Evolutionary conservation across 23 tunicate genomes (phyloP).

Genomic region (Styela plicata): DNA sequence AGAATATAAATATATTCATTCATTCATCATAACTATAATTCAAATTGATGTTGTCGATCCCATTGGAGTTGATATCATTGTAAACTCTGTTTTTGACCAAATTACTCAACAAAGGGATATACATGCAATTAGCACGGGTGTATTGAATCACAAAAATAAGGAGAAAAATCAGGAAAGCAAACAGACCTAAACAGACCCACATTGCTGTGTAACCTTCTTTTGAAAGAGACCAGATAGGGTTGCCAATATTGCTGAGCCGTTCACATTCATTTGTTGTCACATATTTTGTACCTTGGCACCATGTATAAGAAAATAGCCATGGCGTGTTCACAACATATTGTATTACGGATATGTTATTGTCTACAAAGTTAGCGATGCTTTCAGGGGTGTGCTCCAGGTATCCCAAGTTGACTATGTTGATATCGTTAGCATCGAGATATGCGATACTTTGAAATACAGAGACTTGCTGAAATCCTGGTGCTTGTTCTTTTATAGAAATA

Average conservation of each 20-base stretch:
- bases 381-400: constrained; percentile 26
- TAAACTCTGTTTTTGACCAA: background rate
- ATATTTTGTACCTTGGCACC: constrained; percentile 70
- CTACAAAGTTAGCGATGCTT: constrained; percentile 8
- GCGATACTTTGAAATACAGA: constrained; percentile 1
- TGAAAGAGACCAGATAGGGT: constrained; percentile 38
- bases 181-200: constrained; percentile 28
- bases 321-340: constrained; percentile 33
- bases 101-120: background rate
- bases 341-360: constrained; percentile 29
- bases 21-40: background rate
- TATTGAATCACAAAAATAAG: constrained; percentile 20
- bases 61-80: background rate
- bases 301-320: constrained; percentile 51
- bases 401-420: constrained; percentile 39
- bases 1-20: too few species aligned
- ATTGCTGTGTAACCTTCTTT: constrained; percentile 17
- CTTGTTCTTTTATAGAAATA: constrained; percentile 18
- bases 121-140: background rate
- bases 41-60: background rate
- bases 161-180: background rate
- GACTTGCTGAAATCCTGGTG: constrained; percentile 52
- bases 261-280: constrained; percentile 46
- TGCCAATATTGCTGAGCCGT: constrained; percentile 4
- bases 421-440: background rate